These are phyloP conservation scores for Allolobophora icterica DNA, from an alignment of 2,888 invertebrate species.

Conservation along the genomic window DNA sequence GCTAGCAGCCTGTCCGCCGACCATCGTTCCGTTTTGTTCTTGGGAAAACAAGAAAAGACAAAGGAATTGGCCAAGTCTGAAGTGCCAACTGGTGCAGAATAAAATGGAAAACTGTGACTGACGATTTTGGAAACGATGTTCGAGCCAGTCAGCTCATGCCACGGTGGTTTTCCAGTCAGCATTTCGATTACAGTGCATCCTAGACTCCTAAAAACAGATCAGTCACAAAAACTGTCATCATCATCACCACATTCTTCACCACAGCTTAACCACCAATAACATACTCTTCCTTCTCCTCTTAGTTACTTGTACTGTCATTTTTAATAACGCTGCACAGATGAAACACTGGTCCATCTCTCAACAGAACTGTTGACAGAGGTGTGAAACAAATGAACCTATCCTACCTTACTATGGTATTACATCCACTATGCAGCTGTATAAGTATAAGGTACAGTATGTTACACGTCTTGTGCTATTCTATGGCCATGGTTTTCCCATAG, in stretches of 20 bases:
- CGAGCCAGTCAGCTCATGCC: constrained; percentile 63
- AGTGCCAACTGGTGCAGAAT: constrained; percentile 54
- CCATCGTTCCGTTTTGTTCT: constrained; percentile 56
- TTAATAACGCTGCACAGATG: too few relatives aligned
- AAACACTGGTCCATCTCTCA: too few relatives aligned
- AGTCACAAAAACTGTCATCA: neutral
- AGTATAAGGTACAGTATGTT: too few relatives aligned
- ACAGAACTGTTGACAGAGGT: too few relatives aligned
- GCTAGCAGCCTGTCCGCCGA: constrained; percentile 54
- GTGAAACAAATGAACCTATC: too few relatives aligned
- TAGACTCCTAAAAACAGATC: constrained; percentile 61
- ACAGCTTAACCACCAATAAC: neutral
- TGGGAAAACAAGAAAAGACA: constrained; percentile 56
- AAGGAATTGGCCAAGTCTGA: constrained; percentile 55
- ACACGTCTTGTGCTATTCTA: too few relatives aligned
- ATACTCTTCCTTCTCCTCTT: neutral
- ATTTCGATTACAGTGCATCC: constrained; percentile 66
- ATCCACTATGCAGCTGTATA: too few relatives aligned
- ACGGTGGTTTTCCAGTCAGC: constrained; percentile 64
- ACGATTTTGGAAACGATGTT: constrained; percentile 65
- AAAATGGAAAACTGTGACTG: constrained; percentile 57
- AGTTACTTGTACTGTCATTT: too few relatives aligned
- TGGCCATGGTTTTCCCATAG: too few relatives aligned
- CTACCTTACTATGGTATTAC: too few relatives aligned
- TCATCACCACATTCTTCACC: neutral